Conservation (phyloP, 2,113 vertebrate genomes). For the Scophthalmus maximus region DNA sequence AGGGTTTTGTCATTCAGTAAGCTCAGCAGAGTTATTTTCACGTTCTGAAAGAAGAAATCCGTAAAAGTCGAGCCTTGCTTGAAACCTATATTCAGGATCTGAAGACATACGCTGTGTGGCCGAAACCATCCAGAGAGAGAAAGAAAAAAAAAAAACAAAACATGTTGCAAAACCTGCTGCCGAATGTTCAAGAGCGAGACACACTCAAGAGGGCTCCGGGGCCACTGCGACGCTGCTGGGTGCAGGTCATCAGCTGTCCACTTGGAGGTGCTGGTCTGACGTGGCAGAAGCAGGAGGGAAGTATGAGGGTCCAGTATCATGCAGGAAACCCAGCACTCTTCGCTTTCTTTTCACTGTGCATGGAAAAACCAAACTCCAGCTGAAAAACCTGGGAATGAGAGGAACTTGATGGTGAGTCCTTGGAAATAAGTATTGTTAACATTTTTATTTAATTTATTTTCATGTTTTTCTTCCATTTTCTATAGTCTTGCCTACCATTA, state of each 20-base stretch:
- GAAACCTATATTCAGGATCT: conserved; percentile 69
- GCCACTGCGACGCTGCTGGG: conserved; percentile 1
- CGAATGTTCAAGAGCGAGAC: conserved; percentile 22
- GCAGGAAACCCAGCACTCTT: conserved; percentile 43
- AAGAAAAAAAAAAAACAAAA: too few species aligned
- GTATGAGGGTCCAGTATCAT: conserved; percentile 48
- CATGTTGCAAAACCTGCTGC: conserved; percentile 43
- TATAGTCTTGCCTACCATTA: too few species aligned
- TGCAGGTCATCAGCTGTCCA: conserved; percentile 52
- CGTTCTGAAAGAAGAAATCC: conserved; percentile 30
- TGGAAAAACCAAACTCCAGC: conserved; percentile 39
- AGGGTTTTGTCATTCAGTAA: conserved; percentile 59
- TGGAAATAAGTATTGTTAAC: background rate
- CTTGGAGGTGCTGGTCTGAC: conserved; percentile 47
- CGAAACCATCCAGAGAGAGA: conserved; percentile 26
- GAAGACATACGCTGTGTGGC: conserved; percentile 47
- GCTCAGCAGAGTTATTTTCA: conserved; percentile 27
- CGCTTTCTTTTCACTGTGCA: conserved; percentile 30
- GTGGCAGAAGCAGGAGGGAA: conserved; percentile 37
- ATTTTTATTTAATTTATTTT: background rate
- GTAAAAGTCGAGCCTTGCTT: conserved; percentile 49
- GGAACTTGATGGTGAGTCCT: background rate
- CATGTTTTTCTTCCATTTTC: too few species aligned
- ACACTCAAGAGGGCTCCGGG: background rate
- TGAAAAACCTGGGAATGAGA: conserved; percentile 45